Conservation (phyloP, 2,888 invertebrate genomes). For the Nudaria mundana region DNA sequence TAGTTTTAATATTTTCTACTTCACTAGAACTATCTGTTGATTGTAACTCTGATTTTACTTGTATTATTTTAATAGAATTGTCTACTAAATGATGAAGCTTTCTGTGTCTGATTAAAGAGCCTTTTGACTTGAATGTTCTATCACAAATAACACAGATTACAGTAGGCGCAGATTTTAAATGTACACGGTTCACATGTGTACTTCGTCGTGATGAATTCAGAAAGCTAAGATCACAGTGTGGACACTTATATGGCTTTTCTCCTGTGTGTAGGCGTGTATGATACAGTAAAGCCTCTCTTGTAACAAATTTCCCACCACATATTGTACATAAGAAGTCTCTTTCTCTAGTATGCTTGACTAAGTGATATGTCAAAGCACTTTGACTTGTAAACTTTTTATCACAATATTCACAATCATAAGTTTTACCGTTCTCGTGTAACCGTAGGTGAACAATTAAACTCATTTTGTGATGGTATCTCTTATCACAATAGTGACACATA, state of each 20-base stretch:
- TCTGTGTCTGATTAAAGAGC: conserved; percentile 50
- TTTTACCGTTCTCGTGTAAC: conserved; percentile 62
- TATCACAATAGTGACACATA: conserved; percentile 65
- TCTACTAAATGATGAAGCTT: too few relatives aligned
- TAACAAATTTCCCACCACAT: conserved; percentile 61
- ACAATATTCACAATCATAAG: conserved; percentile 64
- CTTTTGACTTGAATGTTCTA: conserved; percentile 47
- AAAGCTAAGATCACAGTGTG: conserved; percentile 52
- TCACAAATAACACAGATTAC: conserved; percentile 56
- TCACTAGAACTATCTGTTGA: too few relatives aligned
- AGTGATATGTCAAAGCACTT: conserved; percentile 62
- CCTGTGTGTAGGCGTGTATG: conserved; percentile 69
- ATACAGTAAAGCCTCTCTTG: conserved; percentile 62
- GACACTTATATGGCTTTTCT: conserved; percentile 62
- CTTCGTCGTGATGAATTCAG: conserved; percentile 59
- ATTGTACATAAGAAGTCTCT: conserved; percentile 54
- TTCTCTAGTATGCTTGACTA: conserved; percentile 65
- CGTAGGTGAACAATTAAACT: conserved; percentile 66
- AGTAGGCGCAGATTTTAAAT: conserved; percentile 40
- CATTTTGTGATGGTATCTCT: conserved; percentile 65
- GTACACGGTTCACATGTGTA: conserved; percentile 56
- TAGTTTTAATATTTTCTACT: too few relatives aligned
- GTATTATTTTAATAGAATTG: too few relatives aligned
- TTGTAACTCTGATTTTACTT: too few relatives aligned
- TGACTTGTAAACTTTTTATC: conserved; percentile 65